These are phyloP conservation scores for Alectoris magna DNA, from an alignment of 2,797 vertebrate species.

Conservation along the genomic window DNA sequence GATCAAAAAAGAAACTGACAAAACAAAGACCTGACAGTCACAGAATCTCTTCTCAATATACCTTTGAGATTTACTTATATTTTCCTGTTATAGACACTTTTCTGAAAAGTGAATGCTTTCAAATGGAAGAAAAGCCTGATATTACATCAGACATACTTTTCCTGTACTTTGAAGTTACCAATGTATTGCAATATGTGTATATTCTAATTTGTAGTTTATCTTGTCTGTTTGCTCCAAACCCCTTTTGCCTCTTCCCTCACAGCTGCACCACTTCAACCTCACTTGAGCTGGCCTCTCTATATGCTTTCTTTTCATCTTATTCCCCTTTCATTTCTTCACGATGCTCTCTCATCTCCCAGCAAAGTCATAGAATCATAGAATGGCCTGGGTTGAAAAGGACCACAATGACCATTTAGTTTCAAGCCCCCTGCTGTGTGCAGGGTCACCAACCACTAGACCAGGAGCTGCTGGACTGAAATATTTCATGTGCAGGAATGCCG, in stretches of 20 bases:
- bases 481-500: too few species aligned
- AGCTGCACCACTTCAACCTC: background rate
- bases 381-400: too few species aligned
- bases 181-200: background rate
- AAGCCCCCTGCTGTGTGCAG: too few species aligned
- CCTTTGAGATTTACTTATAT: background rate
- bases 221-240: constrained; percentile 11
- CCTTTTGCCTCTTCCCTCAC: background rate
- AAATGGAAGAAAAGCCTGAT: background rate
- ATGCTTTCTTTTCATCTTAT: background rate
- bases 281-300: background rate
- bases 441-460: too few species aligned
- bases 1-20: background rate
- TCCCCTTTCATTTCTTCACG: background rate
- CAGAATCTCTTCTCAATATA: background rate
- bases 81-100: constrained; percentile 17
- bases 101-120: constrained; percentile 17
- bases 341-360: background rate
- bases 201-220: constrained; percentile 41
- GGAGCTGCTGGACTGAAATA: too few species aligned
- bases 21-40: background rate
- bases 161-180: constrained; percentile 47
- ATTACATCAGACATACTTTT: background rate
- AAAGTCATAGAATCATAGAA: too few species aligned
- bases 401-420: too few species aligned